Conservation (phyloP, 2,888 invertebrate species). For the Lomographa bimaculata region DNA sequence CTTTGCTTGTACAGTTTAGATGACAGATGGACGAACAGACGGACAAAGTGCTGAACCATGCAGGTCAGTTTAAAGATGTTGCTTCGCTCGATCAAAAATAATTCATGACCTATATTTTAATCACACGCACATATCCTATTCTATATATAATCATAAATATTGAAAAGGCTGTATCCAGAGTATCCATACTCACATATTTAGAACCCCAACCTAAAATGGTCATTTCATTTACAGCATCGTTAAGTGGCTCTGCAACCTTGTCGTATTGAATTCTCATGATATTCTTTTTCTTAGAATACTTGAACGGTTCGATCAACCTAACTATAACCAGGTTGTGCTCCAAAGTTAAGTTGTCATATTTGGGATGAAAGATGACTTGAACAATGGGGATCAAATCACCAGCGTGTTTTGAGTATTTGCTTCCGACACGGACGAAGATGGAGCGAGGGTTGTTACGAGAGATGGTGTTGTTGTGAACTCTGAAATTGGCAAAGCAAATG, state of each 20-base stretch:
- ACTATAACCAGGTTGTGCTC: conserved; percentile 48
- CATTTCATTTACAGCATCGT: conserved; percentile 25
- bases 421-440: conserved; percentile 43
- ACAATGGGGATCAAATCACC: conserved; percentile 40
- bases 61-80: no score
- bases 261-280: conserved; percentile 44
- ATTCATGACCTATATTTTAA: no score
- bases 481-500: no score
- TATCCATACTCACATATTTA: conserved; percentile 41
- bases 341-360: conserved; percentile 38
- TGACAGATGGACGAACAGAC: no score
- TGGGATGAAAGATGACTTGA: conserved; percentile 43
- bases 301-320: conserved; percentile 28
- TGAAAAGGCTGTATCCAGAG: no score
- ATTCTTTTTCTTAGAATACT: conserved; percentile 30
- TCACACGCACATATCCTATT: no score
- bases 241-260: conserved; percentile 15
- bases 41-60: no score
- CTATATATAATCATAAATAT: no score
- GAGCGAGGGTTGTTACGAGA: conserved; percentile 25
- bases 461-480: conserved; percentile 36
- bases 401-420: conserved; percentile 34
- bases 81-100: no score
- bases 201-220: conserved; percentile 55
- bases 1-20: no score